Evolutionary conservation across 2,888 invertebrate genomes (phyloP).

Genomic region (Nasonia oneida): DNA sequence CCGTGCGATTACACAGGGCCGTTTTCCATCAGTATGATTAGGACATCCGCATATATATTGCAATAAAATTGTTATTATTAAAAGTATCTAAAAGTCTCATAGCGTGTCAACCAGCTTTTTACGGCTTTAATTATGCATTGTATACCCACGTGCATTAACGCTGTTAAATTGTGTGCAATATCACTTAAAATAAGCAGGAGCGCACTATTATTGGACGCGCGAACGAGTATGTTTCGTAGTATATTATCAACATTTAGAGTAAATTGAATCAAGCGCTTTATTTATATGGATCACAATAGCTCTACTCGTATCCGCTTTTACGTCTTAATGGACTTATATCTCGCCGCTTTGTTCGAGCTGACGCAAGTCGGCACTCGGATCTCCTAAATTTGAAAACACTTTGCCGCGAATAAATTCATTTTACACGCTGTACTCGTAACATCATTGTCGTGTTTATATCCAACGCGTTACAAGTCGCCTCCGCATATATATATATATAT

Average conservation of each 20-base stretch:
- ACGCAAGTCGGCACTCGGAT: too few relatives aligned
- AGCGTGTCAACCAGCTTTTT: too few relatives aligned
- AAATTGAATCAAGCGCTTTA: background rate
- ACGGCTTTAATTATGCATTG: too few relatives aligned
- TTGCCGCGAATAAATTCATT: background rate
- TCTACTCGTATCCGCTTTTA: background rate
- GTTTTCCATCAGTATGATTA: background rate
- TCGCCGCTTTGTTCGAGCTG: background rate
- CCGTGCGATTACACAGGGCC: background rate
- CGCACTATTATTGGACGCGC: too few relatives aligned
- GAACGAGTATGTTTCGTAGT: too few relatives aligned
- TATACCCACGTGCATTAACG: too few relatives aligned
- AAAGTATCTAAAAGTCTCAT: too few relatives aligned
- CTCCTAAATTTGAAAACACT: background rate
- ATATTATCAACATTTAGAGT: background rate
- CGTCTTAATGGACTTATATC: background rate
- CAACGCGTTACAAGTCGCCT: background rate
- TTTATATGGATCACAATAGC: background rate
- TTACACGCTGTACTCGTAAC: too few relatives aligned
- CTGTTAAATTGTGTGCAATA: too few relatives aligned
- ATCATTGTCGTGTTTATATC: background rate
- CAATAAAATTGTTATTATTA: background rate
- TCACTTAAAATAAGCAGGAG: too few relatives aligned
- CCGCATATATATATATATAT: too few relatives aligned
- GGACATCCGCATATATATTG: background rate